Evolutionary conservation across 2,113 vertebrate genomes (phyloP), one percentile per base, ranked within the genome.

Genomic region (Osmerus eperlanus): DNA sequence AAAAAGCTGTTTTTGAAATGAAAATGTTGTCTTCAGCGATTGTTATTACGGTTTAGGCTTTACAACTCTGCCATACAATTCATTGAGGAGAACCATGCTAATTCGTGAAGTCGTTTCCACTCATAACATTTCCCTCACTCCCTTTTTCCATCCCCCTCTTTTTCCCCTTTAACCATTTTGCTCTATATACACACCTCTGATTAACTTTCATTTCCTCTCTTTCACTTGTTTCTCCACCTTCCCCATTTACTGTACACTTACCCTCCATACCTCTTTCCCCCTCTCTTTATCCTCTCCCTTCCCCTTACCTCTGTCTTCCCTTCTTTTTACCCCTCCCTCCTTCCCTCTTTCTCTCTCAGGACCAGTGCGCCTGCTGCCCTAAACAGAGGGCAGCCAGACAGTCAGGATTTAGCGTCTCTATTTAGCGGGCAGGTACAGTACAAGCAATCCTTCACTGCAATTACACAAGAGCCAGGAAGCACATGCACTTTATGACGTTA

Each of bases 381-480:
- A 36, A 36, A 36, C 32, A 25, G 47, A 68, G 76, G 67, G 74
- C 68, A 72, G 73, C 65, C 73, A 69, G 71, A 51, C 77, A 76
- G 78, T 67, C 76, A 74, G 84, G 70, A 76, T 81, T 79, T 79
- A 73, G 76, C 58, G 74, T 70, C 71, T 78, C 83, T 72, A 81
- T 85, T 83, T 47, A 72, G 65, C 67, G 9, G 19, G 79, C 58
- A 28, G 64, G 51, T 19, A 28, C 60, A 12, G 23, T 62, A 25
- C 11, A 62, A 29, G 13, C 61, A 29, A 62, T 73, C 65, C 70
- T 74, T 81, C 67, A 29, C 55, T 80, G 82, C 80, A 88, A 87
- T 88, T 88, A 90, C 73, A 82, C 62, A 69, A 59, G 76, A 71
- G 79, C 67, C 81, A 90, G 81, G 78, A 88, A 84, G 79, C 75